Evolutionary conservation across 2,888 invertebrate genomes (phyloP).

Genomic region (Iphiclides podalirius): DNA sequence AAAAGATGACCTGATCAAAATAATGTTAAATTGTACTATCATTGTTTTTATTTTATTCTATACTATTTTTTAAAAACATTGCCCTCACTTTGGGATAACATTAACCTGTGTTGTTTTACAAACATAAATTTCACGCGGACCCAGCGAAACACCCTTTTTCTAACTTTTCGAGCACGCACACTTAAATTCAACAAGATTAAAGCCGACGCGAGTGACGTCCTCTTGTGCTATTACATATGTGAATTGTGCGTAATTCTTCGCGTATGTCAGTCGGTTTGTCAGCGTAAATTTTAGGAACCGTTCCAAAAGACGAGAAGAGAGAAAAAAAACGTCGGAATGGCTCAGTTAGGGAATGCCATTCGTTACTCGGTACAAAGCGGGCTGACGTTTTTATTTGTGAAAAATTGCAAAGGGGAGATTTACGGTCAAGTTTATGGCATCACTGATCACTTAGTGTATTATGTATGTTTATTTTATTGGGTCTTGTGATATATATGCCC

Average conservation of each 20-base stretch:
- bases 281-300: slow-evolving; percentile 13
- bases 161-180: no score
- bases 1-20: no score
- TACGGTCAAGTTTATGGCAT: neutral
- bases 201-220: slow-evolving; percentile 7
- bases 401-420: neutral
- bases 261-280: slow-evolving; percentile 12
- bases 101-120: no score
- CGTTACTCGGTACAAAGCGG: slow-evolving; percentile 5
- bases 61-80: no score
- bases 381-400: neutral
- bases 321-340: slow-evolving; percentile 2
- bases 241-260: slow-evolving; percentile 10
- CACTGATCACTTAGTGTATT: neutral
- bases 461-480: neutral
- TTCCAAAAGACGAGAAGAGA: slow-evolving; percentile 3
- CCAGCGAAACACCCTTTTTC: no score
- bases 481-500: neutral
- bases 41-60: no score
- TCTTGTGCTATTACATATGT: slow-evolving; percentile 5
- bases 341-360: slow-evolving; percentile 6
- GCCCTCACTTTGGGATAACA: no score
- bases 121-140: no score
- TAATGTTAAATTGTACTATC: no score
- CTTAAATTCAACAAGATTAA: slow-evolving; percentile 17